Percentiles rank a stretch among this genome's conserved stretches.
Evolutionary conservation across 2,113 vertebrate genomes (phyloP).

Genomic region (Thomomys bottae): DNA sequence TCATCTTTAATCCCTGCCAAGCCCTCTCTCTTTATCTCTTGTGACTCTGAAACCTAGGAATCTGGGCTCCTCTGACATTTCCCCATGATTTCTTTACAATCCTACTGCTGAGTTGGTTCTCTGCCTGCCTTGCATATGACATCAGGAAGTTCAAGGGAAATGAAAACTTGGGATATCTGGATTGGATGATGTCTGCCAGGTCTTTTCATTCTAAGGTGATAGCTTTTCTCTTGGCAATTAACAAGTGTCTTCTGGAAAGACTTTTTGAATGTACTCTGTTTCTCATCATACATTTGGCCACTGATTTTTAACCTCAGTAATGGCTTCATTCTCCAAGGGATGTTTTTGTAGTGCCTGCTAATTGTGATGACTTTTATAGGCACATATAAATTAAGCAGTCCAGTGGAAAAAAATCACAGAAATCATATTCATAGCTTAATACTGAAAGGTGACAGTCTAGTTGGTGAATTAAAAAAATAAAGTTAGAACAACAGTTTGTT

Average conservation of each 20-base stretch:
- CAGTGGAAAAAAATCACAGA: not conserved
- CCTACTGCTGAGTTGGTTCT: not conserved
- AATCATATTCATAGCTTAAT: not conserved
- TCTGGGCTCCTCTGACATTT: not conserved
- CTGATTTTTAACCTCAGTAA: not conserved
- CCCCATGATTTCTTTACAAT: not conserved
- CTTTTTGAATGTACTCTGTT: not conserved
- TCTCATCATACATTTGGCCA: not conserved
- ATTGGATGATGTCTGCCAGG: not conserved
- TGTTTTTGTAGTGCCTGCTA: not conserved
- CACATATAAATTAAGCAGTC: not conserved
- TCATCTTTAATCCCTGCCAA: not conserved
- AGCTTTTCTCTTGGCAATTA: not conserved
- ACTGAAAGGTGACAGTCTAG: not conserved
- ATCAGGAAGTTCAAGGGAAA: accelerated
- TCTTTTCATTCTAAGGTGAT: not conserved
- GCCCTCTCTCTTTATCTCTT: not conserved
- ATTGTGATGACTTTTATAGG: not conserved
- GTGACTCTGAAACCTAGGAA: not conserved
- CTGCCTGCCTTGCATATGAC: not conserved
- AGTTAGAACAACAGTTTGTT: not conserved
- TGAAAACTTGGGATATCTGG: not conserved
- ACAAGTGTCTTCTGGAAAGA: not conserved
- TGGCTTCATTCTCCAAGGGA: not conserved
- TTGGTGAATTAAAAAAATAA: not conserved